phyloP scores from a whole-genome alignment of 2,888 invertebrate genomes.

The Drosophila mercatorum region DNA sequence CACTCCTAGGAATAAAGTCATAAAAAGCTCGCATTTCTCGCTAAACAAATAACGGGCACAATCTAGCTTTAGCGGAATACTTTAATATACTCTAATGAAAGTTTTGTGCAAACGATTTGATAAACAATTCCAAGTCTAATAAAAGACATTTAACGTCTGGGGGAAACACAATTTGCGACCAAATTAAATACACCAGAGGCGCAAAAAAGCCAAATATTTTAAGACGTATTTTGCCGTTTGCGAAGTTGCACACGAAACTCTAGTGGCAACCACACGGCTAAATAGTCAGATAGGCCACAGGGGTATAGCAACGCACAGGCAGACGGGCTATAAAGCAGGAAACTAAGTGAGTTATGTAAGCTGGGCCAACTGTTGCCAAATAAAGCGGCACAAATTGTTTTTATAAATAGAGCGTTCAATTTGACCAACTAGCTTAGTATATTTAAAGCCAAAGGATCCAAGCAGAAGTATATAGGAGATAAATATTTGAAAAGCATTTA shows the following conservation, averaged over 20 bases:
- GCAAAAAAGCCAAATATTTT: conserved; percentile 40
- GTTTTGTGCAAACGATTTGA: conserved; percentile 52
- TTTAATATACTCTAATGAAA: conserved; percentile 65
- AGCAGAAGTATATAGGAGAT: neutral
- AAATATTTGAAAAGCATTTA: neutral
- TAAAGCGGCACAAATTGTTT: conserved; percentile 63
- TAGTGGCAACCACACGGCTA: conserved; percentile 46
- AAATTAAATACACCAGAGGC: conserved; percentile 52
- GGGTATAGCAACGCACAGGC: conserved; percentile 32
- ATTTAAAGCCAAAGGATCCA: conserved; percentile 12
- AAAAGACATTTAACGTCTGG: conserved; percentile 20
- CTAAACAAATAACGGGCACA: conserved; percentile 30
- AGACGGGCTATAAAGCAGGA: conserved; percentile 34
- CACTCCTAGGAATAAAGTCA: conserved; percentile 19
- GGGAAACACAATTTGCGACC: conserved; percentile 50
- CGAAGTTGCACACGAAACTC: conserved; percentile 1
- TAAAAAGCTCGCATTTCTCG: conserved; percentile 52
- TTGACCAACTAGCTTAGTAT: conserved; percentile 5
- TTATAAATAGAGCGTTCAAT: conserved; percentile 26
- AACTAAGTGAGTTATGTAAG: conserved; percentile 60
- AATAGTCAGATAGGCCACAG: conserved; percentile 55
- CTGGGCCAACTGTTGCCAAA: conserved; percentile 51
- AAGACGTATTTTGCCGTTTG: conserved; percentile 39
- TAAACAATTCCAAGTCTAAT: conserved; percentile 39
- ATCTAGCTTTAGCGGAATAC: conserved; percentile 34